Evolutionary conservation across 2,113 vertebrate species (phyloP), one percentile per base, ranked within the genome.

Genomic region (Propithecus coquereli): DNA sequence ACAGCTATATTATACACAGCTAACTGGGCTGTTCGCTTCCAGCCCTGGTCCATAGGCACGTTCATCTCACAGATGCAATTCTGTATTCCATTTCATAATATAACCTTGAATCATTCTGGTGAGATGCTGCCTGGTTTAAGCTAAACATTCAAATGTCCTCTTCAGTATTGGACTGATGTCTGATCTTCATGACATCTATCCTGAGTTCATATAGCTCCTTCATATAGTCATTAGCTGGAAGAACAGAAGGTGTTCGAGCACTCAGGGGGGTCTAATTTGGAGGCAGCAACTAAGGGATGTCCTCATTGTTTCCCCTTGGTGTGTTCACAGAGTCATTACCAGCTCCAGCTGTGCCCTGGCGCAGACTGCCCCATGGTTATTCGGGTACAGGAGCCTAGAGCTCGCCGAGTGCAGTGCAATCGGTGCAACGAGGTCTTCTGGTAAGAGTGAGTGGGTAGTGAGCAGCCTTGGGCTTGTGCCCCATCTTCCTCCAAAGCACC

Each of bases 331-430:
- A 99, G 99, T 99, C 99, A 99, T 98, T 99, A 99, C 97, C 99
- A 99, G 98, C 99, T 99, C 98, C 99, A 99, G 99, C 98, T 99
- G 96, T 99, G 99, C 98, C 99, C 99, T 63, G 99, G 99, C 92
- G 99, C 99, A 95, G 99, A 99, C 98, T 99, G 99, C 96, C 99
- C 99, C 74, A 99, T 99, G 98, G 99, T 99, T 98, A 99, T 99
- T 98, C 99, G 99, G 98, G 99, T 99, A 98, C 99, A 99, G 98
- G 99, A 99, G 98, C 99, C 99, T 40, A 99, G 99, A 98, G 99
- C 99, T 86, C 99, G 99, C 90, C 99, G 99, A 98, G 99, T 99
- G 95, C 99, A 99, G 99, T 99, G 99, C 98, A 99, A 98, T 98
- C 99, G 99, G 97, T 99, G 99, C 98, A 99, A 98, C 77, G 99